A percentile compares a stretch with the other conserved stretches of the same genome.
These are phyloP conservation scores for Lasioglossum vierecki DNA, from an alignment of 2,888 invertebrate genomes.

Conservation along the genomic window DNA sequence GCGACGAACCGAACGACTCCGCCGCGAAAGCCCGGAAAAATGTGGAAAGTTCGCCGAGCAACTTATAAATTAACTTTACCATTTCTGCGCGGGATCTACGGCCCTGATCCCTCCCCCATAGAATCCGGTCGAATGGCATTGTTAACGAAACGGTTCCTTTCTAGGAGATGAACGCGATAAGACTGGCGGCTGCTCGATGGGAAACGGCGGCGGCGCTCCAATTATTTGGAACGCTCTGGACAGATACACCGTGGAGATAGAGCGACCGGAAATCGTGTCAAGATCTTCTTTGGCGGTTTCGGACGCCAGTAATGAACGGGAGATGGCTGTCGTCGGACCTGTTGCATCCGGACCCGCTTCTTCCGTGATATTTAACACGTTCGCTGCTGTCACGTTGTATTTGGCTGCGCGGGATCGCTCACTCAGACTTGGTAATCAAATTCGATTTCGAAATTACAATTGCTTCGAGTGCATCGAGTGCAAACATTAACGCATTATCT, in stretches of 20 bases:
- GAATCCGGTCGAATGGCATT: too few relatives aligned
- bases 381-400: neutral
- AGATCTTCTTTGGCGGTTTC: slow-evolving; percentile 3
- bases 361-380: slow-evolving; percentile 17
- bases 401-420: neutral
- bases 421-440: neutral
- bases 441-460: too few relatives aligned
- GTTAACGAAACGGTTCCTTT: slow-evolving; percentile 32
- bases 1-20: neutral
- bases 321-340: slow-evolving; percentile 49
- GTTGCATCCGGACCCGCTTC: slow-evolving; percentile 53
- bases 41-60: neutral
- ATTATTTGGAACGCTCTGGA: slow-evolving; percentile 53
- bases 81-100: too few relatives aligned
- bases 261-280: neutral
- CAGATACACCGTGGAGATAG: slow-evolving; percentile 65
- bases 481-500: too few relatives aligned
- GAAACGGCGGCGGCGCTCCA: slow-evolving; percentile 58
- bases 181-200: slow-evolving; percentile 21
- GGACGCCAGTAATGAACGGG: slow-evolving; percentile 26
- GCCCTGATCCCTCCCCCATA: too few relatives aligned
- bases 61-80: neutral
- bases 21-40: neutral
- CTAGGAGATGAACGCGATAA: slow-evolving; percentile 37
- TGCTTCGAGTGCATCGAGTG: too few relatives aligned